These are phyloP conservation scores for Rhagoletis zephyria DNA, from an alignment of 1,140 invertebrate species.

Conservation along the genomic window DNA sequence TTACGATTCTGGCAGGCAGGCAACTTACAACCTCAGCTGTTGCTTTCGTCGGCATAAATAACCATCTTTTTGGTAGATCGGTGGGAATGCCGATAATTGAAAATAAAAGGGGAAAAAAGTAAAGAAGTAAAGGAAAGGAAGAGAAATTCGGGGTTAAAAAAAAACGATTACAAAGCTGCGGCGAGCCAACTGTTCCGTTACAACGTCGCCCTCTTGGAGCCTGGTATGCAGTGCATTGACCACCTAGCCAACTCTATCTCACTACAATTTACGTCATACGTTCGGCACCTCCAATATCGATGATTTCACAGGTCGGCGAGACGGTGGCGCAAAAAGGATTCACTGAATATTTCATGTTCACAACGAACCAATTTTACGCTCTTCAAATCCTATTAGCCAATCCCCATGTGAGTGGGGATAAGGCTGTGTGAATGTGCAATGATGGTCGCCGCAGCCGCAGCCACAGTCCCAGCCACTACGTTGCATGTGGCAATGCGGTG, in stretches of 20 bases:
- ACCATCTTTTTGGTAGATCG: constrained; percentile 17
- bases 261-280: background rate
- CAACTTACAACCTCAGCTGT: constrained; percentile 14
- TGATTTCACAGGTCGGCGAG: background rate
- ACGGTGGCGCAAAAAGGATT: constrained; percentile 65
- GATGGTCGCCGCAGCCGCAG: background rate
- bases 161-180: background rate
- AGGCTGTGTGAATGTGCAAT: background rate
- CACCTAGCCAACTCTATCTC: background rate
- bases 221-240: background rate
- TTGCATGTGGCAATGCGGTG: constrained; percentile 27
- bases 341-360: constrained; percentile 74
- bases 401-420: constrained; percentile 61
- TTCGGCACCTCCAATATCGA: background rate
- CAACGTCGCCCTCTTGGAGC: background rate
- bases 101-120: constrained; percentile 21
- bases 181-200: background rate
- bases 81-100: constrained; percentile 39
- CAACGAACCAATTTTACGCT: constrained; percentile 74
- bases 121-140: constrained; percentile 20
- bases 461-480: background rate
- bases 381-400: constrained; percentile 74
- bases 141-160: background rate
- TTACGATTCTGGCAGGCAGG: constrained; percentile 31
- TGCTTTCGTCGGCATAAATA: constrained; percentile 41